These are phyloP conservation scores for Psittacara wagleri DNA, from an alignment of 2,113 vertebrate genomes.

Conservation along the genomic window DNA sequence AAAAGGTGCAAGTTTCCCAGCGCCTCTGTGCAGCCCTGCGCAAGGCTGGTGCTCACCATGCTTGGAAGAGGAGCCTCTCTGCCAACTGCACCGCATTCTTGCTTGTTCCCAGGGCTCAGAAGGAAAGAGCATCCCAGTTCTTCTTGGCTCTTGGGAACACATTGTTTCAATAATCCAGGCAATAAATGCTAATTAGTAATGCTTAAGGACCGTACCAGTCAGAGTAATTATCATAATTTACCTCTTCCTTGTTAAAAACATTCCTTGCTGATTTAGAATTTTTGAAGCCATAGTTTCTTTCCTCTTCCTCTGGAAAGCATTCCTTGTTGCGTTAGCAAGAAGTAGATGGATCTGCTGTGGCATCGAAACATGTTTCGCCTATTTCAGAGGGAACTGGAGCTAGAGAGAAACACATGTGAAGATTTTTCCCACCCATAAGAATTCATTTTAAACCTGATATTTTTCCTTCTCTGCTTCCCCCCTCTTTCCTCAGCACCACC, in stretches of 20 bases:
- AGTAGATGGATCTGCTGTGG: rapidly evolving
- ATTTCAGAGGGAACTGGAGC: neutral
- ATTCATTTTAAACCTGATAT: neutral
- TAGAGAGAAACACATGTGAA: neutral
- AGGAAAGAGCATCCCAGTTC: slow-evolving; percentile 75
- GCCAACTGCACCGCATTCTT: neutral
- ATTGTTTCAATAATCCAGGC: slow-evolving; percentile 83
- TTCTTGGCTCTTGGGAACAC: slow-evolving; percentile 70
- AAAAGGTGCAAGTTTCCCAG: neutral
- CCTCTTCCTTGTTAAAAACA: slow-evolving; percentile 75
- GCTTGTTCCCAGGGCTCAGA: slow-evolving; percentile 64
- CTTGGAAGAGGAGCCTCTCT: neutral
- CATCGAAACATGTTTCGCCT: neutral
- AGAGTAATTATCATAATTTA: slow-evolving; percentile 82
- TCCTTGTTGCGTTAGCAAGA: neutral
- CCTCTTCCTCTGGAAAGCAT: neutral
- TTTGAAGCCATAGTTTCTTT: neutral
- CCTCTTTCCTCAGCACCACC: slow-evolving; percentile 18
- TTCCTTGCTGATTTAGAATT: slow-evolving; percentile 65
- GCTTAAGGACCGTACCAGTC: slow-evolving; percentile 78
- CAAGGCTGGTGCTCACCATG: neutral
- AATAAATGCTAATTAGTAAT: slow-evolving; percentile 86
- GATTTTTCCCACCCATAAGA: neutral
- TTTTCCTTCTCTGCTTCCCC: neutral
- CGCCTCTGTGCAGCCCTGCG: neutral